Evolutionary conservation across 37 sponge, comb jelly and placozoan species (phyloP).

Genomic region (Agelas oroides): DNA sequence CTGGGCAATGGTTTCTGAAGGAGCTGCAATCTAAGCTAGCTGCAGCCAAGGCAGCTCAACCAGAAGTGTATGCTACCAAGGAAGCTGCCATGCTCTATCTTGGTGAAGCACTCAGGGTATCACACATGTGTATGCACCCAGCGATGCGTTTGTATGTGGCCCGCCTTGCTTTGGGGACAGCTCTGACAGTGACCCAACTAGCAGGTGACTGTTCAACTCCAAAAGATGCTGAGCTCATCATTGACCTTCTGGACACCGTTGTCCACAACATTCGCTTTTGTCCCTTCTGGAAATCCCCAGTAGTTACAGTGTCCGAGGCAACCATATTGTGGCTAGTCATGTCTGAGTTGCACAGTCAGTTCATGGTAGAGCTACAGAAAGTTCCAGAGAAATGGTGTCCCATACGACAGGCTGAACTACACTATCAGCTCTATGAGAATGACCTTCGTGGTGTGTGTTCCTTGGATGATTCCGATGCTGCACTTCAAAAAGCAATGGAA

Average conservation of each 20-base stretch:
- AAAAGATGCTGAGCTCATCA: slow-evolving; percentile 35
- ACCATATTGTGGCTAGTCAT: slow-evolving; percentile 50
- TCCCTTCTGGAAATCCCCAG: slow-evolving; percentile 71
- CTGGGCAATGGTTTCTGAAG: slow-evolving; percentile 66
- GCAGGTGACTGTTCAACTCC: neutral
- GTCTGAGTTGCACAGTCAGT: slow-evolving; percentile 40
- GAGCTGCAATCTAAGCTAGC: slow-evolving; percentile 9
- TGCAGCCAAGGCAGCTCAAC: neutral
- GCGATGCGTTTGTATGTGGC: slow-evolving; percentile 73
- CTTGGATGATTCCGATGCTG: slow-evolving; percentile 30
- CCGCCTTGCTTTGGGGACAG: slow-evolving; percentile 36
- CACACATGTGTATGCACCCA: slow-evolving; percentile 47
- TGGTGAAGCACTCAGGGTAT: slow-evolving; percentile 1
- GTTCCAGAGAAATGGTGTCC: neutral
- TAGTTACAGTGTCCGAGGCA: slow-evolving; percentile 69
- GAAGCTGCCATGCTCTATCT: slow-evolving; percentile 5
- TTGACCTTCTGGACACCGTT: slow-evolving; percentile 1
- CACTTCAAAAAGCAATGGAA: slow-evolving; percentile 43
- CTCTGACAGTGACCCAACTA: neutral
- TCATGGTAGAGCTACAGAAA: slow-evolving; percentile 27
- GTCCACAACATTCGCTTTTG: slow-evolving; percentile 42
- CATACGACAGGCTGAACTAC: slow-evolving; percentile 36
- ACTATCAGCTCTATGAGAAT: slow-evolving; percentile 83
- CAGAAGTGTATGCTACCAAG: slow-evolving; percentile 36
- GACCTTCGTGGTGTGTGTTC: slow-evolving; percentile 31